phyloP scores from a whole-genome alignment of 2,797 vertebrate species.

The Eulemur mongoz region DNA sequence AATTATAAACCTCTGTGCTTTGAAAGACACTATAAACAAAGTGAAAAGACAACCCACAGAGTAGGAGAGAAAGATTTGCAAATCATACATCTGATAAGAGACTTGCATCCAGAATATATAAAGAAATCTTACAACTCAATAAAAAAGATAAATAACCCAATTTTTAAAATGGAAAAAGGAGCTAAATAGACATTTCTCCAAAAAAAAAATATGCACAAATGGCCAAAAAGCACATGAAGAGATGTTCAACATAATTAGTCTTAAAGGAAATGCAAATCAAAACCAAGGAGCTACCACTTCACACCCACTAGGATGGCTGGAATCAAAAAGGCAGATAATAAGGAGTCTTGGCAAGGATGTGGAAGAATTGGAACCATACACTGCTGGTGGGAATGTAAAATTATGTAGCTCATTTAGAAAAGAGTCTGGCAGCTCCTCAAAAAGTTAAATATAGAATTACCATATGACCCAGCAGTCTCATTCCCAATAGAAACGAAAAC shows the following conservation, averaged over 20 bases:
- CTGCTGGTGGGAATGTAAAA: not conserved
- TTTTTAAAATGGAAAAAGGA: not conserved
- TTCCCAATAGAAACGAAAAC: not conserved
- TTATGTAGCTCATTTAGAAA: not conserved
- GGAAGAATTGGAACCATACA: not conserved
- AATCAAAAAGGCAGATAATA: not conserved
- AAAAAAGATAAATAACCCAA: not conserved
- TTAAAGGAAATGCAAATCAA: conserved; percentile 8
- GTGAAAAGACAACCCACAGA: not conserved
- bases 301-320: not conserved
- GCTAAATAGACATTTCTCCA: not conserved
- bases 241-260: not conserved
- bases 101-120: not conserved
- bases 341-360: not conserved
- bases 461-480: not conserved
- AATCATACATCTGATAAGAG: not conserved
- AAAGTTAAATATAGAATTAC: not conserved
- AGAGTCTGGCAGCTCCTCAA: not conserved
- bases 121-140: not conserved
- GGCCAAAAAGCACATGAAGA: not conserved
- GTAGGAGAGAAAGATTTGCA: not conserved
- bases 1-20: not conserved
- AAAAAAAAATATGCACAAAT: not conserved
- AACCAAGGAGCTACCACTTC: not conserved
- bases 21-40: not conserved